Percentiles rank a stretch among this genome's conserved stretches.
Evolutionary conservation across 2,888 invertebrate genomes (phyloP).

Genomic region (Hartigia nigra): DNA sequence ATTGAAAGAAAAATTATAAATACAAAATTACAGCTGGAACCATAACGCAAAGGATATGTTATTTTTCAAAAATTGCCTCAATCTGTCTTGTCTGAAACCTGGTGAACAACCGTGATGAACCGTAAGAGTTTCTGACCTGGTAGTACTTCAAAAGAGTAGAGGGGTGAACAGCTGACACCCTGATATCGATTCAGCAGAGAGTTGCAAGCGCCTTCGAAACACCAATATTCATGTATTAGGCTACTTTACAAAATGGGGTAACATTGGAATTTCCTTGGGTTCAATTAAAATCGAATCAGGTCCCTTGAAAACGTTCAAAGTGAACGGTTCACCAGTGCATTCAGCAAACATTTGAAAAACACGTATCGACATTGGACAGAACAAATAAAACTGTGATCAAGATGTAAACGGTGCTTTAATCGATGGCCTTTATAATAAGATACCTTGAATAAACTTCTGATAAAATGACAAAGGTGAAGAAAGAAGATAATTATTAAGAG

Average conservation of each 20-base stretch:
- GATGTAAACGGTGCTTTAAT: neutral
- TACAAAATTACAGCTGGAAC: neutral
- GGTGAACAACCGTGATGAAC: neutral
- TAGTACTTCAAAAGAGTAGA: constrained; percentile 9
- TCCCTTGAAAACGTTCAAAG: neutral
- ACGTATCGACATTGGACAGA: neutral
- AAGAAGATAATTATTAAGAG: neutral
- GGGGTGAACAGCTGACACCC: constrained; percentile 35
- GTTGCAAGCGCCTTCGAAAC: constrained; percentile 9
- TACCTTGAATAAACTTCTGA: neutral
- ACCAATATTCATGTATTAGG: neutral
- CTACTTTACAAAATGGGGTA: neutral
- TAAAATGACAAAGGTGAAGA: neutral
- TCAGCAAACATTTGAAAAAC: neutral
- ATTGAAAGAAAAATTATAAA: neutral
- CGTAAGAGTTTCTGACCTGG: neutral
- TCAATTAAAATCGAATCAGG: neutral
- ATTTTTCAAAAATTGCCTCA: neutral
- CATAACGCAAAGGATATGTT: neutral
- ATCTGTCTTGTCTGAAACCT: neutral
- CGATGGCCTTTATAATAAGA: neutral
- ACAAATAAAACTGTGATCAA: neutral
- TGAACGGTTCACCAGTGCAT: neutral
- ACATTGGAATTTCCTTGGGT: neutral
- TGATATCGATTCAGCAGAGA: constrained; percentile 32